phyloP scores from a whole-genome alignment of 2,888 invertebrate genomes.

The Papilio demoleus region DNA sequence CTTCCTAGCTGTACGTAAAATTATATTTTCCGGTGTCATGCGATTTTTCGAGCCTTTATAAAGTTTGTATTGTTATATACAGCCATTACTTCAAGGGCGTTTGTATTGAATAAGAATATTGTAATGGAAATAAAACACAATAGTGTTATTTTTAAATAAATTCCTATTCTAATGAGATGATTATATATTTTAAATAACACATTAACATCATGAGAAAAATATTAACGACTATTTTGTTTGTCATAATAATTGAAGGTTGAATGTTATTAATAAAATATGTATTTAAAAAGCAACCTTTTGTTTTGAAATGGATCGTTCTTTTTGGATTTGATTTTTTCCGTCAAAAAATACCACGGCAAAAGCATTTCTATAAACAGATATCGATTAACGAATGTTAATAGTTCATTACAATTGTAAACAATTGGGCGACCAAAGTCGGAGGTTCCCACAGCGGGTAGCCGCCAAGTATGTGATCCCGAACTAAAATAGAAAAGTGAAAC shows the following conservation, averaged over 20 bases:
- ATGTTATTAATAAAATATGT: background rate
- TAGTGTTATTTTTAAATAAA: slow-evolving; percentile 15
- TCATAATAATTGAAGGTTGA: slow-evolving; percentile 1
- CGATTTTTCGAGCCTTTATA: background rate
- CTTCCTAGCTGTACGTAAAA: background rate
- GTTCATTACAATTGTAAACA: slow-evolving; percentile 12
- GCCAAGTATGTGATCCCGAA: slow-evolving; percentile 28
- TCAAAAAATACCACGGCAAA: background rate
- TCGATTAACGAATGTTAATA: background rate
- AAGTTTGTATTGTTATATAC: background rate
- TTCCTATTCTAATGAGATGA: background rate
- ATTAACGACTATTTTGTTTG: slow-evolving; percentile 9
- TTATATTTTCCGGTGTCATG: background rate
- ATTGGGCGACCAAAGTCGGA: slow-evolving; percentile 1
- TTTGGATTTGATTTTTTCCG: background rate
- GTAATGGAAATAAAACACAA: slow-evolving; percentile 11
- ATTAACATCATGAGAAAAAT: background rate
- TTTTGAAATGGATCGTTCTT: background rate
- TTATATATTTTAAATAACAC: background rate
- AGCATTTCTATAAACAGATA: slow-evolving; percentile 11
- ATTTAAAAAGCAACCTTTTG: too few relatives aligned
- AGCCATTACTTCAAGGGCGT: slow-evolving; percentile 25
- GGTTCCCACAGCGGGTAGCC: slow-evolving; percentile 12
- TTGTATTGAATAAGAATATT: slow-evolving; percentile 14
- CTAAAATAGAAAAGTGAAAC: slow-evolving; percentile 41